Conservation (phyloP, 2,113 vertebrate species). For the Cettia cetti region DNA sequence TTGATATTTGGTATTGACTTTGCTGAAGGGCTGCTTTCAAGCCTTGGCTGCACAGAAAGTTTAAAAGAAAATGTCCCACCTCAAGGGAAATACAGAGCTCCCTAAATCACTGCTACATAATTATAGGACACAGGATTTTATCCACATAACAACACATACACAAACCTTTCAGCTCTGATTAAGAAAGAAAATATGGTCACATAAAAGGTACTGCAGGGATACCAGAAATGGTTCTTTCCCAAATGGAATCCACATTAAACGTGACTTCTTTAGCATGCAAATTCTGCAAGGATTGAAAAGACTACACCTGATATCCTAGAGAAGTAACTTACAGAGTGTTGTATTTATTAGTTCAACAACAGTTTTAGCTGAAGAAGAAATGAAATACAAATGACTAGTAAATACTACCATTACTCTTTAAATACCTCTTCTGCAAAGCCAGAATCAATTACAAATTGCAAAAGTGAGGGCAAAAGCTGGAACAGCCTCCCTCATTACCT, state of each 20-base stretch:
- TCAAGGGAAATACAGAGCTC: not conserved
- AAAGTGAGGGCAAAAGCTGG: not conserved
- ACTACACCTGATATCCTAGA: not conserved
- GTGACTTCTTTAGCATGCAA: not conserved
- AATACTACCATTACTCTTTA: not conserved
- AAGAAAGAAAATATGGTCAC: not conserved
- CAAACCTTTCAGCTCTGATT: not conserved
- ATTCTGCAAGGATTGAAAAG: not conserved
- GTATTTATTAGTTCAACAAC: not conserved
- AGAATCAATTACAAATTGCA: not conserved
- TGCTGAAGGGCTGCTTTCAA: not conserved
- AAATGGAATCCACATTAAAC: accelerated
- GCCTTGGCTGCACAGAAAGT: not conserved
- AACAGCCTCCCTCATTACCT: not conserved
- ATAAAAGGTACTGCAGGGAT: not conserved
- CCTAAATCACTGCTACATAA: not conserved
- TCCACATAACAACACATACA: not conserved
- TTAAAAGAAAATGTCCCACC: not conserved
- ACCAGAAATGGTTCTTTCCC: not conserved
- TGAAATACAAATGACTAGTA: not conserved
- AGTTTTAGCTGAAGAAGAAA: not conserved
- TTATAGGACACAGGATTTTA: not conserved
- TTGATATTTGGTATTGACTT: not conserved
- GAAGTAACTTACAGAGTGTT: not conserved
- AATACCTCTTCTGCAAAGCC: not conserved